Evolutionary conservation across 2,888 invertebrate species (phyloP), one percentile per base, ranked within the genome.

Genomic region (Limnephilus lunatus): DNA sequence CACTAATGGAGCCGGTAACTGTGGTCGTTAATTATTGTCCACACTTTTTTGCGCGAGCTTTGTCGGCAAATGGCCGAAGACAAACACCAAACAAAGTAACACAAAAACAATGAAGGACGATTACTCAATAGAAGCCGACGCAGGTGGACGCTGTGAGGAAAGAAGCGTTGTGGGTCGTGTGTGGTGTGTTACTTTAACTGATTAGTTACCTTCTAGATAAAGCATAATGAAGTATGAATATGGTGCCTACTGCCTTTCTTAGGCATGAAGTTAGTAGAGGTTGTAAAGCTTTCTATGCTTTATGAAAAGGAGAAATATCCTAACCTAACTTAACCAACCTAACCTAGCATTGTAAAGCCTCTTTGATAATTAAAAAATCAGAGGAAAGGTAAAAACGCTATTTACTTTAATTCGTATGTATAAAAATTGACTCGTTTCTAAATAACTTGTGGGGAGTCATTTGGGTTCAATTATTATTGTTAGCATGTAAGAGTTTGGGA

Each of bases 101-200:
- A 92, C 68, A 92, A 92, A 92, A 92, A 92, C 91, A 92, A 92
- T 90, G 87, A 86, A 68, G 81, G 53, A 89, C 91, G 81, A 85
- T 92, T 81, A 90, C 85, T 92, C 92, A 92, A 92, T 92, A 90
- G 91, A 68, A 87, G 88, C 88, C 91, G 88, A 88, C 91, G 89
- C 81, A 81, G 88, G 88, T 88, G 86, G 86, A 86, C 31, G 19
- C 68, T 68, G 25, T 68, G 68, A 68, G 1, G 25, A 68, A 68
- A 68, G 19, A 68, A 68, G 25, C 48, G 5, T 68, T 25, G 53
- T 25, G 68, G 25, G 68, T 68, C 68, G 68, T 68, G 25, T 25
- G 68, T 25, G 25, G 68, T 68, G 68, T 68, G 25, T 68, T 68
- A 7, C 19, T 7, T 68, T 19, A 7, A 19, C 25, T 68, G 68